These are phyloP conservation scores for Solenopsis fugax DNA, from an alignment of 1,140 invertebrate species.

Conservation along the genomic window DNA sequence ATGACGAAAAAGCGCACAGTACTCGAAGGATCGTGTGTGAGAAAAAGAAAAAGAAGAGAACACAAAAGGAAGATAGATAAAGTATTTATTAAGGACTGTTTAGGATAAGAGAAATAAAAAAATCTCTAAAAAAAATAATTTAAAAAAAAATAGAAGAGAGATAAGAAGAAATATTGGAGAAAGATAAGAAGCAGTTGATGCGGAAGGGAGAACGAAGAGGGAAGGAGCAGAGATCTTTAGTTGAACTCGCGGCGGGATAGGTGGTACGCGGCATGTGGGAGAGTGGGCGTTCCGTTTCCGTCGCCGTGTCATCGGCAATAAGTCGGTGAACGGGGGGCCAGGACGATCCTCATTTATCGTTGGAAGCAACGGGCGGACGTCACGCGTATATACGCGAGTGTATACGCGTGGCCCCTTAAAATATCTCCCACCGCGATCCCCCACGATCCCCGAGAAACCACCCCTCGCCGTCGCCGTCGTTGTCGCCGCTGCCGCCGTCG, in stretches of 20 bases:
- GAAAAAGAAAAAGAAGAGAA: too few species aligned
- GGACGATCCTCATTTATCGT: neutral
- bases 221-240: constrained; percentile 65
- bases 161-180: neutral
- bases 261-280: constrained; percentile 59
- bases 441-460: neutral
- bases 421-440: constrained; percentile 1
- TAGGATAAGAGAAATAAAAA: neutral
- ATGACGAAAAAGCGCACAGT: too few species aligned
- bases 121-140: neutral
- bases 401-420: neutral
- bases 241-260: constrained; percentile 60
- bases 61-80: too few species aligned
- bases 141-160: neutral
- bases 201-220: neutral
- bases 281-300: constrained; percentile 67
- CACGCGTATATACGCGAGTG: neutral
- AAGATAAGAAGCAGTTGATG: neutral
- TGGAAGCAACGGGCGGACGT: neutral
- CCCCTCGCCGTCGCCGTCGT: constrained; percentile 6
- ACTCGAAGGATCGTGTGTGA: too few species aligned
- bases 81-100: too few species aligned
- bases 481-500: neutral
- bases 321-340: constrained; percentile 16
- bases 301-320: constrained; percentile 57